A percentile compares a stretch with the other conserved stretches of the same genome.
Evolutionary conservation across 2,888 invertebrate species (phyloP).

Genomic region (Adelphocoris suturalis): DNA sequence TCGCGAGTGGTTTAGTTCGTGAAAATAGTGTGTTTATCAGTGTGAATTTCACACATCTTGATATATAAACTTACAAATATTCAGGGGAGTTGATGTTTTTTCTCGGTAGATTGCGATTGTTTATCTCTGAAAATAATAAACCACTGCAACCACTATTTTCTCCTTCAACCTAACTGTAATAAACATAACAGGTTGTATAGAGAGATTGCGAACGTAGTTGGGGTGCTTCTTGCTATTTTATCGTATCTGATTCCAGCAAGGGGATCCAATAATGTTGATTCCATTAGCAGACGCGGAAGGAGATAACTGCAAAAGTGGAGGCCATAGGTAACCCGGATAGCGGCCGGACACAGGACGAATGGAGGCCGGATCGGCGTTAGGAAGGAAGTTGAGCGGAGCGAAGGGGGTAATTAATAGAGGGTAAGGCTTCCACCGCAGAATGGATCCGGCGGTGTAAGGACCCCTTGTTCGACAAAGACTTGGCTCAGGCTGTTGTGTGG

Average conservation of each 20-base stretch:
- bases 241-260: not conserved
- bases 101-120: no score
- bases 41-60: no score
- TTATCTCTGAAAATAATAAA: no score
- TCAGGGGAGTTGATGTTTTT: no score
- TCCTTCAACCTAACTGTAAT: no score
- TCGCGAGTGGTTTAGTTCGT: no score
- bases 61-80: no score
- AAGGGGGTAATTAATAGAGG: slow-evolving; percentile 43
- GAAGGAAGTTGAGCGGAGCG: slow-evolving; percentile 33
- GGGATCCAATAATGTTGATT: slow-evolving; percentile 51
- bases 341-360: not conserved
- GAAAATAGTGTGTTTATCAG: no score
- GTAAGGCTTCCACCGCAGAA: slow-evolving; percentile 17
- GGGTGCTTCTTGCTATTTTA: no score
- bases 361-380: not conserved
- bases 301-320: slow-evolving; percentile 34
- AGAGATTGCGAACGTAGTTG: no score
- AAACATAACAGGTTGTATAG: no score
- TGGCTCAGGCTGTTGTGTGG: slow-evolving; percentile 15
- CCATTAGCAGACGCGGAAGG: slow-evolving; percentile 41
- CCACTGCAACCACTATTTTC: no score
- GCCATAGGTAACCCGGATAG: not conserved
- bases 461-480: slow-evolving; percentile 36
- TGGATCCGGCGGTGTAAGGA: slow-evolving; percentile 10